Evolutionary conservation across 2,888 invertebrate species (phyloP).

Genomic region (Acanthopleura granulata): DNA sequence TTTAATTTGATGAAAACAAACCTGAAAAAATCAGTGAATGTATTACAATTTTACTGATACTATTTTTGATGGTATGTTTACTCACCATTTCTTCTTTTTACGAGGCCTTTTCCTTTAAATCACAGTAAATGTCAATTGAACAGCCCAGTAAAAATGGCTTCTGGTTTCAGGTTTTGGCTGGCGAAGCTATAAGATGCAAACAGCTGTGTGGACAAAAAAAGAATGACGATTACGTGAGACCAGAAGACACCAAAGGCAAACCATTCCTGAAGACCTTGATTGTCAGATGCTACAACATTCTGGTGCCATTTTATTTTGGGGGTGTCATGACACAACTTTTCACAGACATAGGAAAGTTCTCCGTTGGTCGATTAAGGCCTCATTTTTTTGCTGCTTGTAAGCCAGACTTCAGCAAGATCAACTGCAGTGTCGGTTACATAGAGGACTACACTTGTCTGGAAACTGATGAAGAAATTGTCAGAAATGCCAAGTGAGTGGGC

Average conservation of each 20-base stretch:
- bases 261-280: constrained; percentile 1
- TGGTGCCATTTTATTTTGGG: constrained; percentile 83
- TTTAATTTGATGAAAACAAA: too few species aligned
- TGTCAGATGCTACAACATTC: background rate
- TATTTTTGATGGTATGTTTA: too few species aligned
- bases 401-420: constrained; percentile 72
- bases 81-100: too few species aligned
- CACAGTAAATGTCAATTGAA: too few species aligned
- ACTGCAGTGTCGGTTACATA: constrained; percentile 43
- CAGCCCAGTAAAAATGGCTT: too few species aligned
- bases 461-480: constrained; percentile 33
- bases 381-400: constrained; percentile 93
- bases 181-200: background rate
- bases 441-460: constrained; percentile 48
- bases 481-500: constrained; percentile 50
- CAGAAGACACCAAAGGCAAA: background rate
- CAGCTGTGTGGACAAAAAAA: background rate
- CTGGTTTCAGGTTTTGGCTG: background rate
- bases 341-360: constrained; percentile 94
- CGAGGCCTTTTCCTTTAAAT: too few species aligned
- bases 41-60: too few species aligned
- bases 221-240: background rate
- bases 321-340: constrained; percentile 86
- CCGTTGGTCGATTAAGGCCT: constrained; percentile 91
- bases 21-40: too few species aligned